These are phyloP conservation scores for Pegoplata infirma DNA, from an alignment of 2,888 invertebrate genomes.

Conservation along the genomic window DNA sequence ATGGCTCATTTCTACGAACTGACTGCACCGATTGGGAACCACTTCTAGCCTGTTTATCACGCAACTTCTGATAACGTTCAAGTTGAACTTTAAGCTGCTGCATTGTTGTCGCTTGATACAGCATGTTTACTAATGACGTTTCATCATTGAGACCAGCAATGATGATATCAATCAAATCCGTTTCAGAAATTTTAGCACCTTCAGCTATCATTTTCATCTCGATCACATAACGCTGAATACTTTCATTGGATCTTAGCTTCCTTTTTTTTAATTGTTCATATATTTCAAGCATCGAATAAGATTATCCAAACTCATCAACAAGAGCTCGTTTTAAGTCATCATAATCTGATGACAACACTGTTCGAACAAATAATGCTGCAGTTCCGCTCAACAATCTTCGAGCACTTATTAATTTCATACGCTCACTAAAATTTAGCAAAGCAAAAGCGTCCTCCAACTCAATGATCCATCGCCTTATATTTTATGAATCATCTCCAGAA, in stretches of 20 bases:
- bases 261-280: neutral
- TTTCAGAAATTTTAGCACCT: neutral
- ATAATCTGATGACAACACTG: neutral
- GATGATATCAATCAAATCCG: neutral
- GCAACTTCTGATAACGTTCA: too few relatives aligned
- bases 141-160: too few relatives aligned
- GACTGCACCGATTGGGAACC: too few relatives aligned
- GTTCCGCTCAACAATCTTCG: slow-evolving; percentile 2
- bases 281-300: neutral
- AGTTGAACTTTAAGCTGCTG: too few relatives aligned
- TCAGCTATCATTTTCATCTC: neutral
- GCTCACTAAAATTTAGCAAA: neutral
- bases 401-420: neutral
- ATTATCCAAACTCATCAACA: neutral
- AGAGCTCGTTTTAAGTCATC: neutral
- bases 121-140: too few relatives aligned
- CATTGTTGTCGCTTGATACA: too few relatives aligned
- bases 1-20: too few relatives aligned
- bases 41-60: too few relatives aligned
- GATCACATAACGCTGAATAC: neutral
- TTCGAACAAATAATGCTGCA: neutral
- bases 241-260: neutral
- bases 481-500: too few relatives aligned
- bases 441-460: slow-evolving; percentile 12
- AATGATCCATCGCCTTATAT: neutral